Evolutionary conservation across 2,797 vertebrate species (phyloP).

Genomic region (Scolopax bukidnonensis): DNA sequence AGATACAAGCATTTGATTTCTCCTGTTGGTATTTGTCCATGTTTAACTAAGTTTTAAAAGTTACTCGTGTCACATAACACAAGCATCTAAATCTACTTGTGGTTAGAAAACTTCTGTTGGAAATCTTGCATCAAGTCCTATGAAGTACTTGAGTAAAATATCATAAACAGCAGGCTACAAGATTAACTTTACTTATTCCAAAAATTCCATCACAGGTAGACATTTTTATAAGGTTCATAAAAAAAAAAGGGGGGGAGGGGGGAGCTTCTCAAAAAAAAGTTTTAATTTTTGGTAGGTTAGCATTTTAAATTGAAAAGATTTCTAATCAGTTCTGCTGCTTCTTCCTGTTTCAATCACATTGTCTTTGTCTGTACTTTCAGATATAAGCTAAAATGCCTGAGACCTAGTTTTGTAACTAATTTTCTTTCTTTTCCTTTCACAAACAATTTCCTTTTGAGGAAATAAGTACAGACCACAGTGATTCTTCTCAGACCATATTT

Average conservation of each 20-base stretch:
- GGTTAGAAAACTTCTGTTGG: not conserved
- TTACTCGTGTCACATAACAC: not conserved
- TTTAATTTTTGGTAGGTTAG: not conserved
- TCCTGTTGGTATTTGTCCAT: not conserved
- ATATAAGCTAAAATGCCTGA: not conserved
- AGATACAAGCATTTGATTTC: not conserved
- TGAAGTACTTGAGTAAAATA: not conserved
- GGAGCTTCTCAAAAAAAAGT: accelerated
- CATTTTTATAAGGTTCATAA: not conserved
- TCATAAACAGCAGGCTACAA: not conserved
- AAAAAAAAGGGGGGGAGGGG: not conserved
- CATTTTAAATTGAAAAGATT: not conserved
- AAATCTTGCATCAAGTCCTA: not conserved
- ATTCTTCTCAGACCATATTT: not conserved
- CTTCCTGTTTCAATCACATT: not conserved
- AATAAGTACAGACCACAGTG: not conserved
- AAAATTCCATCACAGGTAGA: not conserved
- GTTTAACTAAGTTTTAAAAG: not conserved
- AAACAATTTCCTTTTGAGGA: not conserved
- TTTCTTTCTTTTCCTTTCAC: not conserved
- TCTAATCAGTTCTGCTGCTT: not conserved
- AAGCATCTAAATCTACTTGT: not conserved
- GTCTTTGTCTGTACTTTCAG: not conserved
- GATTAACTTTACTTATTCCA: not conserved
- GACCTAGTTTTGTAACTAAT: not conserved